Percentiles rank a stretch among this genome's conserved stretches.
These are phyloP conservation scores for Oreohelix idahoensis DNA, from an alignment of 1,140 invertebrate species.

Conservation along the genomic window DNA sequence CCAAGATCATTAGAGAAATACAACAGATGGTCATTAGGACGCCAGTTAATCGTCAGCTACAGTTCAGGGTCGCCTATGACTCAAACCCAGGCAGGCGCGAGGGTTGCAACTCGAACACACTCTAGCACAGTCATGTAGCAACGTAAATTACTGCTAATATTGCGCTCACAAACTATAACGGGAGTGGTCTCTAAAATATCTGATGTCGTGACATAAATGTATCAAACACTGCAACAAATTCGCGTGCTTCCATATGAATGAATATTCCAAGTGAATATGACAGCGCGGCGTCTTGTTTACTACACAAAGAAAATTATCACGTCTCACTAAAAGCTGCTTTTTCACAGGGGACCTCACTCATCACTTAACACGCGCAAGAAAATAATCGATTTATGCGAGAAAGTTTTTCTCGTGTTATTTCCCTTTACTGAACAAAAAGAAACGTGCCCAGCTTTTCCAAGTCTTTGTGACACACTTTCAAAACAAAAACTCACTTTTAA, in stretches of 20 bases:
- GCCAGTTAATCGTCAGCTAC: too few relatives aligned
- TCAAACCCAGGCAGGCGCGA: too few relatives aligned
- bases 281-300: not conserved
- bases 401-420: not conserved
- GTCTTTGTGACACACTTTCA: not conserved
- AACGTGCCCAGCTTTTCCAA: not conserved
- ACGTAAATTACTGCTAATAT: too few relatives aligned
- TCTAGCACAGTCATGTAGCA: too few relatives aligned
- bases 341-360: not conserved
- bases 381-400: not conserved
- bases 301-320: slow-evolving; percentile 14
- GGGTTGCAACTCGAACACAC: too few relatives aligned
- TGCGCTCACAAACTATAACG: too few relatives aligned
- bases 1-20: too few relatives aligned
- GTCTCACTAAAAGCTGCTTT: not conserved
- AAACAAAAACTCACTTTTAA: not conserved
- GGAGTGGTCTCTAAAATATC: too few relatives aligned
- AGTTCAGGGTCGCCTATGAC: too few relatives aligned
- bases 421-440: not conserved
- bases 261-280: not conserved
- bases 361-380: not conserved
- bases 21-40: too few relatives aligned
- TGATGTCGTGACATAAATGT: too few relatives aligned
- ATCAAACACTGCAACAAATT: too few relatives aligned
- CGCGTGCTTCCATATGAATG: not conserved